Percentiles rank a stretch among this genome's conserved stretches.
phyloP scores from a whole-genome alignment of 2,797 vertebrate species.

The Pteronotus mesoamericanus region DNA sequence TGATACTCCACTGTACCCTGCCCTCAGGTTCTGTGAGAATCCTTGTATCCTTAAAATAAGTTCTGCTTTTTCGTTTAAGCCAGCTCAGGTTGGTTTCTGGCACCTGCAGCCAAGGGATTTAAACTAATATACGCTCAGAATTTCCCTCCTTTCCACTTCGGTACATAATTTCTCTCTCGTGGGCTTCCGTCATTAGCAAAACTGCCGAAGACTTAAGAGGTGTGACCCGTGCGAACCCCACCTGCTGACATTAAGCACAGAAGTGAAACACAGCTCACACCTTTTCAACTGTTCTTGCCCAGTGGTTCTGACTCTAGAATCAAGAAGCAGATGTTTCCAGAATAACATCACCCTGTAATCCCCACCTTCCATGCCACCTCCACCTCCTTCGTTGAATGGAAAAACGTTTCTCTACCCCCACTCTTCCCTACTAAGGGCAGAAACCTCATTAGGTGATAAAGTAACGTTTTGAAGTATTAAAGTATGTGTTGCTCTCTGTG shows the following conservation, averaged over 20 bases:
- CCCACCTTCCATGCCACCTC: not conserved
- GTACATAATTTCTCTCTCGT: not conserved
- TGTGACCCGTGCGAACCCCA: not conserved
- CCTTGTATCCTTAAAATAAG: not conserved
- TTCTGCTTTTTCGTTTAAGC: conserved; percentile 33
- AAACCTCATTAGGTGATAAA: not conserved
- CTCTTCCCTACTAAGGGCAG: not conserved
- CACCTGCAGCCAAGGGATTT: conserved; percentile 2
- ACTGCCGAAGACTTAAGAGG: conserved; percentile 64
- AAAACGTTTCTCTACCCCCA: not conserved
- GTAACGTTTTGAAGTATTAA: too few relatives aligned
- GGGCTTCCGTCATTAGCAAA: conserved; percentile 41
- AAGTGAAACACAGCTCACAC: conserved; percentile 40
- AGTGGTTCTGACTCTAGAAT: not conserved
- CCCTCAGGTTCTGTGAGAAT: not conserved
- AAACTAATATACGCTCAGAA: conserved; percentile 4
- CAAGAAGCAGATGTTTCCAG: conserved; percentile 67
- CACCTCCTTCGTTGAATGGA: not conserved
- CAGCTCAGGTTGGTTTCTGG: conserved; percentile 39
- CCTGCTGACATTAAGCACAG: conserved; percentile 7
- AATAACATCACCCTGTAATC: conserved; percentile 8
- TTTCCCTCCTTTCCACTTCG: conserved; percentile 45
- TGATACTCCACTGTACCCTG: rapidly evolving
- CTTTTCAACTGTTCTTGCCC: not conserved
- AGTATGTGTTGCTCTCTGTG: not conserved